Evolutionary conservation across 2,797 vertebrate genomes (phyloP).

Genomic region (Aldrovandia affinis): DNA sequence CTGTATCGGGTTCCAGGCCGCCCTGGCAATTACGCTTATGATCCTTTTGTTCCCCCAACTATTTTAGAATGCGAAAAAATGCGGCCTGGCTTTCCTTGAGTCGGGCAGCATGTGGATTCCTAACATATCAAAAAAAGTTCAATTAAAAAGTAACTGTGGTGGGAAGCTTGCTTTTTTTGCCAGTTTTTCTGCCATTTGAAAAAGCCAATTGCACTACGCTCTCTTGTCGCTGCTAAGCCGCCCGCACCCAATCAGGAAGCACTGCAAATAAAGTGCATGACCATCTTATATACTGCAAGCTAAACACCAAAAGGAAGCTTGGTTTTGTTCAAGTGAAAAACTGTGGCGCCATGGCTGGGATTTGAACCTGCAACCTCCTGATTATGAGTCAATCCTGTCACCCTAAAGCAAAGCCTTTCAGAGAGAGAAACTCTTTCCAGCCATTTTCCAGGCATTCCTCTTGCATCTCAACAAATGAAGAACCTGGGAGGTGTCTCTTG

Average conservation of each 20-base stretch:
- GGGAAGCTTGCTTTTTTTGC: background rate
- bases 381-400: background rate
- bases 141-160: background rate
- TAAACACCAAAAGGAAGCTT: background rate
- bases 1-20: constrained; percentile 55
- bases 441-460: no score
- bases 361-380: background rate
- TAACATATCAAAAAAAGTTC: background rate
- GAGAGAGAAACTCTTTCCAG: background rate
- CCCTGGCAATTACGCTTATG: constrained; percentile 44
- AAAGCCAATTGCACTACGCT: no score
- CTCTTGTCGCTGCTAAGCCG: no score
- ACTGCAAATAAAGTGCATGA: no score
- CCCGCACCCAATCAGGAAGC: no score
- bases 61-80: background rate
- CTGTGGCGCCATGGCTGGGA: background rate
- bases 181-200: background rate
- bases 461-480: no score
- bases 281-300: background rate
- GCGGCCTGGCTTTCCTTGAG: background rate
- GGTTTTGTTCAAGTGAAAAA: background rate
- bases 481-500: background rate
- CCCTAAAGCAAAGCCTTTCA: background rate
- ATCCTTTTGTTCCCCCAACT: constrained; percentile 32
- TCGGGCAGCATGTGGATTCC: background rate